Evolutionary conservation across 2,888 invertebrate species (phyloP).

Genomic region (Atrina japonica): DNA sequence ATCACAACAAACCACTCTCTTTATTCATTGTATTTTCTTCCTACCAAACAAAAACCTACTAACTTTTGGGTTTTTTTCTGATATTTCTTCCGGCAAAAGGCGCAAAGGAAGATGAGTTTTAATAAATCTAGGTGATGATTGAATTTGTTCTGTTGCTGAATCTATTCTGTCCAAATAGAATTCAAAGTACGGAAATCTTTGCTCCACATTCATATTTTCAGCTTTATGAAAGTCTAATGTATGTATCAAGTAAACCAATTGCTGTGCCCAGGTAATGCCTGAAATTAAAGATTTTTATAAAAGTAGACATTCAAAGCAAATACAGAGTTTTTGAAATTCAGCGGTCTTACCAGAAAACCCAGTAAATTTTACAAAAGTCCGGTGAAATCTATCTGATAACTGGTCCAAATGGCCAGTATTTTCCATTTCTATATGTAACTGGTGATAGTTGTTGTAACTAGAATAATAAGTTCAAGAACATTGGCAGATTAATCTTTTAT

Average conservation of each 20-base stretch:
- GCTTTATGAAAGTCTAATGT: conserved; percentile 90
- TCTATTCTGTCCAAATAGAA: conserved; percentile 71
- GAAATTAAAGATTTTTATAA: conserved; percentile 7
- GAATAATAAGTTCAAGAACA: too few relatives aligned
- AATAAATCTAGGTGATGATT: conserved; percentile 69
- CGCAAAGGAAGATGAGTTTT: conserved; percentile 76
- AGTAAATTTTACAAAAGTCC: too few relatives aligned
- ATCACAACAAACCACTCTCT: background rate
- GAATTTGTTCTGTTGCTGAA: conserved; percentile 45
- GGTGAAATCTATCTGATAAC: too few relatives aligned
- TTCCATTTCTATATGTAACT: too few relatives aligned
- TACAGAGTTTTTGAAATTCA: too few relatives aligned
- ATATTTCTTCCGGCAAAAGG: conserved; percentile 70
- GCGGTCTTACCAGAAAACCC: too few relatives aligned
- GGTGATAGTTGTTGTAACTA: too few relatives aligned
- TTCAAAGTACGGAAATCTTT: conserved; percentile 90
- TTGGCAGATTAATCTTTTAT: too few relatives aligned
- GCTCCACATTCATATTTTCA: conserved; percentile 82
- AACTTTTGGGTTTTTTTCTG: conserved; percentile 78
- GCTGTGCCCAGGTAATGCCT: conserved; percentile 95
- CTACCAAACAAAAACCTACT: background rate
- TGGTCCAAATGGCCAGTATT: too few relatives aligned
- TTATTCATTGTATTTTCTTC: background rate
- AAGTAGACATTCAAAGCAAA: too few relatives aligned
- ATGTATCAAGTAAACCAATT: conserved; percentile 94